Evolutionary conservation across 2,888 invertebrate genomes (phyloP).

Genomic region (Oasisia sp.): DNA sequence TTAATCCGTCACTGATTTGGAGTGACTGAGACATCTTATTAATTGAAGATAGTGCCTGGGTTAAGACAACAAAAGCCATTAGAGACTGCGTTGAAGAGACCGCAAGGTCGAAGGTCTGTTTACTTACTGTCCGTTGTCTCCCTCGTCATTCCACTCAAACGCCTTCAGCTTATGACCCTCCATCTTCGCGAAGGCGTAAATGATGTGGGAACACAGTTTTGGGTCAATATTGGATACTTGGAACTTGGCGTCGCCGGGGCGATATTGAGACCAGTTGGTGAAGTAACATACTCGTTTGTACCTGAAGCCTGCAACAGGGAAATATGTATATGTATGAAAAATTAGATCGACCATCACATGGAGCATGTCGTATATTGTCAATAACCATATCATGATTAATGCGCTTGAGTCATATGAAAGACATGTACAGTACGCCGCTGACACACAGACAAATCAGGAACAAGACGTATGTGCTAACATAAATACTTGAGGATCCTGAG

Average conservation of each 20-base stretch:
- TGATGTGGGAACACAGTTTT: constrained; percentile 93
- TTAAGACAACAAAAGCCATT: background rate
- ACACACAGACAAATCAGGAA: too few relatives aligned
- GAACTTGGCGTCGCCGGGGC: constrained; percentile 82
- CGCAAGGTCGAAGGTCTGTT: background rate
- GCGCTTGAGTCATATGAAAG: background rate
- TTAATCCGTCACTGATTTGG: too few relatives aligned
- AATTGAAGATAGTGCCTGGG: background rate
- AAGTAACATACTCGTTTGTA: constrained; percentile 83
- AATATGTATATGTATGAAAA: background rate
- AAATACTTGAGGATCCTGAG: too few relatives aligned
- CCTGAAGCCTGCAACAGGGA: background rate
- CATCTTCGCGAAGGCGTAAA: constrained; percentile 98
- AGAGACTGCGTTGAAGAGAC: background rate
- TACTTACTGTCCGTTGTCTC: background rate
- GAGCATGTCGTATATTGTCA: too few relatives aligned
- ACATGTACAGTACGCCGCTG: too few relatives aligned
- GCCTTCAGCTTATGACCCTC: constrained; percentile 93
- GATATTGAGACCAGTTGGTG: constrained; percentile 97
- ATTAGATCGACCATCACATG: background rate
- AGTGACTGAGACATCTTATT: too few relatives aligned
- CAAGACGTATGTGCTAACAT: too few relatives aligned
- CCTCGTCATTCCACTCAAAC: constrained; percentile 86
- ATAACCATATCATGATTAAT: background rate
- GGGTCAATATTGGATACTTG: constrained; percentile 93